phyloP scores from a whole-genome alignment of 2,888 invertebrate species.

The Microplitis deprimator region DNA sequence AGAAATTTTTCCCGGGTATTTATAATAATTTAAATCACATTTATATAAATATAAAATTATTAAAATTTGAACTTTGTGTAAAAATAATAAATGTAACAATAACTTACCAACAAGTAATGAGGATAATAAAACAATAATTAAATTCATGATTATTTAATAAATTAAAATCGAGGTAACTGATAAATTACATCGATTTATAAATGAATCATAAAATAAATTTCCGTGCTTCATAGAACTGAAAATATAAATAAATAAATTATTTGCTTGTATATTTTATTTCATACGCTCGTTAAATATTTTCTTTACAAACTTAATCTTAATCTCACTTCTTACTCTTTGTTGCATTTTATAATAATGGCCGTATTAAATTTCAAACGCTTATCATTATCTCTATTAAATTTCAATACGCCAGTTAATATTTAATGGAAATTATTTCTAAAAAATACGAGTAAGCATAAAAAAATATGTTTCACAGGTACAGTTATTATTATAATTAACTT shows the following conservation, averaged over 20 bases:
- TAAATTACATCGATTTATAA: no score
- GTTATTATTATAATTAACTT: not conserved
- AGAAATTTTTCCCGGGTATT: no score
- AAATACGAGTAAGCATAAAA: not conserved
- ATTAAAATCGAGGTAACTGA: not conserved
- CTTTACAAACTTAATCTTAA: not conserved
- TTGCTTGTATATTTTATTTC: not conserved
- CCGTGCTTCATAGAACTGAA: not conserved
- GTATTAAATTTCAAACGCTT: not conserved
- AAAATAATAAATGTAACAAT: not conserved
- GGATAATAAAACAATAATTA: not conserved
- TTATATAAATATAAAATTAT: no score
- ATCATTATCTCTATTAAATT: not conserved
- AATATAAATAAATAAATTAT: not conserved
- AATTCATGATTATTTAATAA: not conserved
- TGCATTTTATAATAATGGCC: not conserved
- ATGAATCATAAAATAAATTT: not conserved
- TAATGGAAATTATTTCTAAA: not conserved
- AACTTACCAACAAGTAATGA: constrained; percentile 26
- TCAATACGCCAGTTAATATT: not conserved
- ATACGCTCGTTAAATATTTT: not conserved
- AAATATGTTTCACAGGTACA: not conserved
- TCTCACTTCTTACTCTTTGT: not conserved
- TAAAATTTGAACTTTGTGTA: not conserved
- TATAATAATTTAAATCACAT: no score